A percentile compares a stretch with the other conserved stretches of the same genome.
These are phyloP conservation scores for Drosophila lini DNA, from an alignment of 1,140 invertebrate genomes.

Conservation along the genomic window DNA sequence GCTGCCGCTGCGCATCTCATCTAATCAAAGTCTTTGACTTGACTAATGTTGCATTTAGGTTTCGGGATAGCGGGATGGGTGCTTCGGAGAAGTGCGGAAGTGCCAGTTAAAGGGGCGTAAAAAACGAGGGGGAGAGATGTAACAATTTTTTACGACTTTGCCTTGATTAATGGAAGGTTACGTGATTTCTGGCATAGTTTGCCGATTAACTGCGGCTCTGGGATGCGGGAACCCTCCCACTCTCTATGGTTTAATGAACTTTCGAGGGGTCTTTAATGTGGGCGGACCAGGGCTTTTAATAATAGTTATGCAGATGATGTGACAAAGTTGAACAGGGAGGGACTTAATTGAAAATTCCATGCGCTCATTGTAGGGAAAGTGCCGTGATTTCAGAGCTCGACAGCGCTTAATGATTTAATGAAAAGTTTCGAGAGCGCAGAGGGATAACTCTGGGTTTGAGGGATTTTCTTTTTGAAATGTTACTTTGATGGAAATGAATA, in stretches of 20 bases:
- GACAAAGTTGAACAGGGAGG: slow-evolving; percentile 18
- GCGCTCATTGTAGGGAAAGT: slow-evolving; percentile 11
- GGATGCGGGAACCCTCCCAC: slow-evolving; percentile 38
- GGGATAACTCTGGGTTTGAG: not conserved
- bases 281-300: slow-evolving; percentile 48
- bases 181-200: slow-evolving; percentile 80
- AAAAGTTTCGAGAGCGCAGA: slow-evolving; percentile 13
- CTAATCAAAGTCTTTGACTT: slow-evolving; percentile 70
- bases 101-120: slow-evolving; percentile 67
- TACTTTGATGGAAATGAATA: slow-evolving; percentile 2
- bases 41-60: slow-evolving; percentile 76
- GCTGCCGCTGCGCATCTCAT: slow-evolving; percentile 28
- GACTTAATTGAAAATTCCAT: slow-evolving; percentile 49
- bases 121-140: slow-evolving; percentile 20
- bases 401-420: slow-evolving; percentile 32
- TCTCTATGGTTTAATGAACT: slow-evolving; percentile 64
- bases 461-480: slow-evolving; percentile 2
- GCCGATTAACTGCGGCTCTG: slow-evolving; percentile 58
- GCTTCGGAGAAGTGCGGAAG: slow-evolving; percentile 62
- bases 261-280: slow-evolving; percentile 31
- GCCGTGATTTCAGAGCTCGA: slow-evolving; percentile 27
- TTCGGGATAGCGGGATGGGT: slow-evolving; percentile 2
- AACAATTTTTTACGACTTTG: slow-evolving; percentile 57
- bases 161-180: slow-evolving; percentile 76
- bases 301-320: slow-evolving; percentile 55